A percentile compares a stretch with the other conserved stretches of the same genome.
phyloP scores from a whole-genome alignment of 2,888 invertebrate species.

The Crepidodera aurea region DNA sequence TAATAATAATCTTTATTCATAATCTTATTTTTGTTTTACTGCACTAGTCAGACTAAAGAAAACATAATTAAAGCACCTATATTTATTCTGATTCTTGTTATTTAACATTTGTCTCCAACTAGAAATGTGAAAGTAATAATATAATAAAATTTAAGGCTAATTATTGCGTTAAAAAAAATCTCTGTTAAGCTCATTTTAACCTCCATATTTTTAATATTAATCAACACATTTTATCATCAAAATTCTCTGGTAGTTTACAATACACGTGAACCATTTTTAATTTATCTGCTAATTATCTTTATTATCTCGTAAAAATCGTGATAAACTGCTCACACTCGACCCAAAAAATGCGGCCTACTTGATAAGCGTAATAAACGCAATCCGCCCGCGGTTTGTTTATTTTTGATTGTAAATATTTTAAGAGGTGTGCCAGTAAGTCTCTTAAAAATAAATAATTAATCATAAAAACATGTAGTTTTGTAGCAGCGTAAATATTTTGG shows the following conservation, averaged over 20 bases:
- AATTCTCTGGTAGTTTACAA: not conserved
- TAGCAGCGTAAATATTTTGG: too few species aligned
- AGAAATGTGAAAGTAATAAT: too few species aligned
- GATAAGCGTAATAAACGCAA: constrained; percentile 14
- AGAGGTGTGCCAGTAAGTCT: not conserved
- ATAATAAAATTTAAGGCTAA: too few species aligned
- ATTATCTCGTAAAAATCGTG: constrained; percentile 24
- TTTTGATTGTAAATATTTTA: not conserved
- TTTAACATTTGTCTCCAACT: too few species aligned
- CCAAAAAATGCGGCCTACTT: constrained; percentile 19
- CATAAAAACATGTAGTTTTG: too few species aligned
- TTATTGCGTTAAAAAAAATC: too few species aligned
- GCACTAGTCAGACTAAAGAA: too few species aligned
- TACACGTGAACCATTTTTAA: not conserved
- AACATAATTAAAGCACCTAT: too few species aligned
- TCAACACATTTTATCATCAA: not conserved
- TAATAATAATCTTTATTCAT: too few species aligned
- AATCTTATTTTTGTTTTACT: too few species aligned
- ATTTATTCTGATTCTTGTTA: too few species aligned
- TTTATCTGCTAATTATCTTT: constrained; percentile 21
- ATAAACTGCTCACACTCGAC: constrained; percentile 19
- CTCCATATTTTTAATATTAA: not conserved
- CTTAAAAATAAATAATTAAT: too few species aligned
- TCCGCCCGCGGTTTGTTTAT: not conserved
- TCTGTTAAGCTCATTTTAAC: not conserved